A percentile compares a stretch with the other conserved stretches of the same genome.
These are phyloP conservation scores for Gallinago jamesoni DNA, from an alignment of 2,113 vertebrate genomes.

Conservation along the genomic window DNA sequence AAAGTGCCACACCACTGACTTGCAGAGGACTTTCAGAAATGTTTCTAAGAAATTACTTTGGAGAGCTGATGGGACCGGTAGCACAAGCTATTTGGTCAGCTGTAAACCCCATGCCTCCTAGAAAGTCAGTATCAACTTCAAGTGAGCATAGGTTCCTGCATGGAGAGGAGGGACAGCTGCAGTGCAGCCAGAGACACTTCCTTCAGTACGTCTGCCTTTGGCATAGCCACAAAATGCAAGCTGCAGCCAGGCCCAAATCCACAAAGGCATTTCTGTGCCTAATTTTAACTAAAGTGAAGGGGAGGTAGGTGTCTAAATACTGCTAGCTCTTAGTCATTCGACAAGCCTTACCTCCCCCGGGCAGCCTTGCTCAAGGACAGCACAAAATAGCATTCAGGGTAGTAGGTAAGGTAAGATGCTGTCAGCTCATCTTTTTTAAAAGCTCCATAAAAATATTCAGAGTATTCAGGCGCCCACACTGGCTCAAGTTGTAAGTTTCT, in stretches of 20 bases:
- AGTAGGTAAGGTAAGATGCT: not conserved
- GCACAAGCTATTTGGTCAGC: not conserved
- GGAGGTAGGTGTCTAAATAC: slow-evolving; percentile 12
- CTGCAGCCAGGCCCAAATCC: not conserved
- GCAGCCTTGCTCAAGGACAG: not conserved
- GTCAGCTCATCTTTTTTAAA: slow-evolving; percentile 9
- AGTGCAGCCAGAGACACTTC: not conserved
- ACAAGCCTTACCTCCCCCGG: not conserved
- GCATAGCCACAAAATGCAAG: not conserved
- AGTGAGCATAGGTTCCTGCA: not conserved
- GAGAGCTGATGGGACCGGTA: not conserved
- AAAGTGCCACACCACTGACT: not conserved
- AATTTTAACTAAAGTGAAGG: slow-evolving; percentile 44
- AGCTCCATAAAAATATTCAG: slow-evolving; percentile 2
- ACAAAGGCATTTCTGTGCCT: not conserved
- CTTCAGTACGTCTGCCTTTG: accelerated
- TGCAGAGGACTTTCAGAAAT: not conserved
- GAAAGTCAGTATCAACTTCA: not conserved
- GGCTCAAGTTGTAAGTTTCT: not conserved
- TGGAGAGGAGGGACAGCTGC: accelerated
- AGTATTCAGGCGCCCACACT: not conserved
- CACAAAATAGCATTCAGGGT: not conserved
- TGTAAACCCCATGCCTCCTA: not conserved
- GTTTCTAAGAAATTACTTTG: not conserved
- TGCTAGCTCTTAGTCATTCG: not conserved